Evolutionary conservation across 2,888 invertebrate genomes (phyloP), one percentile per base, ranked within the genome.

Genomic region (Drosophila peninsularis): DNA sequence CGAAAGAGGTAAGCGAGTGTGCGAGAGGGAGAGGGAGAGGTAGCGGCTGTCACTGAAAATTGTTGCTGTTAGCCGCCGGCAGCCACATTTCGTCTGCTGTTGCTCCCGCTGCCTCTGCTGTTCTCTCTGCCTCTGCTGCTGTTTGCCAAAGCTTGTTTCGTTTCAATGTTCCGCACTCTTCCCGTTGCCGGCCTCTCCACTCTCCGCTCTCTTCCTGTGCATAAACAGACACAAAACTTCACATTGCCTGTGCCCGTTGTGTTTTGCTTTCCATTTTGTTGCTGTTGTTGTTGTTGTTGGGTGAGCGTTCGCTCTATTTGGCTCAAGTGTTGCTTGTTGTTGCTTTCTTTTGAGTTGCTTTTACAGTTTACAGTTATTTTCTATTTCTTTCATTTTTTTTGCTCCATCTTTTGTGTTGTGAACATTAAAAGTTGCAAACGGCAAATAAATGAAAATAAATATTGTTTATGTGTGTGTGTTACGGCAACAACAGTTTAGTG

Each of bases 141-240:
- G 61, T 66, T 73, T 71, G 80, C 72, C 64, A 78, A 70, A 75
- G 78, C 87, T 78, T 75, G 73, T 83, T 87, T 84, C 67, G 61
- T 65, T 64, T 47, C 62, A 58, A 57, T 32, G 13, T 19, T 19
- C 45, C 42, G 24, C 37, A 19, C 14, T 27, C 39, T 42, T 49
- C 42, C n/a, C 42, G 19, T 47, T 30, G 11, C 6, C 14, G 6
- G 10, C 6, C 19, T 14, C 6, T 37, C 44, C 21, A 5, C 30
- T 10, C 30, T 30, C 30, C n/a, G 39, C 37, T 27, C 42, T 21
- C 34, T 55, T 14, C 34, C 34, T 63, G 54, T 62, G 61, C 56
- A 52, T 53, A 41, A 60, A 41, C 57, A 64, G 63, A 61, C 64
- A 69, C 56, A 71, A 74, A 68, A 74, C 73, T 75, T 75, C 45